Conservation (phyloP, 2,113 vertebrate genomes). For the Odobenus rosmarus region DNA sequence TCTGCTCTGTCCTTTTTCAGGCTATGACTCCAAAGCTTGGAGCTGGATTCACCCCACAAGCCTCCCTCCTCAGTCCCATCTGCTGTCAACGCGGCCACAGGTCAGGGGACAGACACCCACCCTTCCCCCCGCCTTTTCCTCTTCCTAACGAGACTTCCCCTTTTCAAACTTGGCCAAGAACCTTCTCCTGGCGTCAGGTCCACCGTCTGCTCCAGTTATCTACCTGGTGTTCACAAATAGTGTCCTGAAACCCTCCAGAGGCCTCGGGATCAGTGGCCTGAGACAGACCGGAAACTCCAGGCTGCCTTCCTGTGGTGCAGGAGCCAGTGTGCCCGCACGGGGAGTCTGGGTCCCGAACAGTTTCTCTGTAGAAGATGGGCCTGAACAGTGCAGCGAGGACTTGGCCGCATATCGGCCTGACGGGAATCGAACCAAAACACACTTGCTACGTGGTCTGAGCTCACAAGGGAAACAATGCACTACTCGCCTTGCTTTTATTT, state of each 20-base stretch:
- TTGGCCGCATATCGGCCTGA: not conserved
- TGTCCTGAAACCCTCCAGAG: not conserved
- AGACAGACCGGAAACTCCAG: not conserved
- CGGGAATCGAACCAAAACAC: not conserved
- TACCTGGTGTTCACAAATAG: not conserved
- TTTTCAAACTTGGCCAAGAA: slow-evolving; percentile 9
- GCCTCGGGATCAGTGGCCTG: not conserved
- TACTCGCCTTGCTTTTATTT: slow-evolving; percentile 13
- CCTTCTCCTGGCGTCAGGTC: not conserved
- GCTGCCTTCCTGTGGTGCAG: not conserved
- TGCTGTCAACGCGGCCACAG: slow-evolving; percentile 41
- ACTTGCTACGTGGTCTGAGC: not conserved
- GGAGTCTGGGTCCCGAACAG: not conserved
- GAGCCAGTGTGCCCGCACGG: not conserved
- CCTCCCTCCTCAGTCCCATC: not conserved
- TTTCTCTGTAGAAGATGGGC: not conserved
- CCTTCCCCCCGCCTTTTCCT: not conserved
- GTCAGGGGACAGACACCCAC: slow-evolving; percentile 7
- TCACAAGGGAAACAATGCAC: not conserved
- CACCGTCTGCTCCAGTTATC: not conserved
- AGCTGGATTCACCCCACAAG: not conserved
- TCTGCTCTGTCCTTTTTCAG: slow-evolving; percentile 64
- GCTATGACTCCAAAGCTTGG: not conserved
- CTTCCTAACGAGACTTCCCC: slow-evolving; percentile 39
- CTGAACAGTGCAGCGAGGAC: slow-evolving; percentile 12